phyloP scores from a whole-genome alignment of 1,140 invertebrate genomes.

The Drosophila mojavensis region DNA sequence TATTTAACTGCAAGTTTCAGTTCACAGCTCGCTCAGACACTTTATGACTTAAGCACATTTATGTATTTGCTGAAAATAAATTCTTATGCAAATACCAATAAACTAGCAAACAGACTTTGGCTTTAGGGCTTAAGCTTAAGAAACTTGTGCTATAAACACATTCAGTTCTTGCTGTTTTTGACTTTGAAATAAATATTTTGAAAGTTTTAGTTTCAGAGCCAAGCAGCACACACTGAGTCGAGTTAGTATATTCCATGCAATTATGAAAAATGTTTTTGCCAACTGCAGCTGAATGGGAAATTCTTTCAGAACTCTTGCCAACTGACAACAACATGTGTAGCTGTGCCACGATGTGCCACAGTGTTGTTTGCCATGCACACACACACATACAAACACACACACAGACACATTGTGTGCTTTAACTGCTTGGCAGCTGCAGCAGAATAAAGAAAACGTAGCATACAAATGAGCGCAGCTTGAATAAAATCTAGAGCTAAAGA shows the following conservation, averaged over 20 bases:
- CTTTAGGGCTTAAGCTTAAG: not conserved
- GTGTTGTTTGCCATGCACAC: conserved; percentile 15
- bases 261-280: conserved; percentile 59
- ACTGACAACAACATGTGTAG: conserved; percentile 21
- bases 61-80: too few relatives aligned
- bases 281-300: conserved; percentile 19
- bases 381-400: conserved; percentile 7
- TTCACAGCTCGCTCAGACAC: too few relatives aligned
- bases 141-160: not conserved
- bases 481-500: conserved; percentile 66
- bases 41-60: too few relatives aligned
- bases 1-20: too few relatives aligned
- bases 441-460: conserved; percentile 39
- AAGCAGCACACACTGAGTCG: not conserved
- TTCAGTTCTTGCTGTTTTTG: too few relatives aligned
- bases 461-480: conserved; percentile 56
- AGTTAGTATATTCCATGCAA: conserved; percentile 47
- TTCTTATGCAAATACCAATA: too few relatives aligned
- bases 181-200: not conserved
- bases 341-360: conserved; percentile 11
- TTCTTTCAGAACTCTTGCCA: conserved; percentile 14
- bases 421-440: too few relatives aligned
- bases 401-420: not conserved
- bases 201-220: conserved; percentile 34
- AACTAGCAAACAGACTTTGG: too few relatives aligned